Evolutionary conservation across 1,140 invertebrate genomes (phyloP).

Genomic region (Apis dorsata): DNA sequence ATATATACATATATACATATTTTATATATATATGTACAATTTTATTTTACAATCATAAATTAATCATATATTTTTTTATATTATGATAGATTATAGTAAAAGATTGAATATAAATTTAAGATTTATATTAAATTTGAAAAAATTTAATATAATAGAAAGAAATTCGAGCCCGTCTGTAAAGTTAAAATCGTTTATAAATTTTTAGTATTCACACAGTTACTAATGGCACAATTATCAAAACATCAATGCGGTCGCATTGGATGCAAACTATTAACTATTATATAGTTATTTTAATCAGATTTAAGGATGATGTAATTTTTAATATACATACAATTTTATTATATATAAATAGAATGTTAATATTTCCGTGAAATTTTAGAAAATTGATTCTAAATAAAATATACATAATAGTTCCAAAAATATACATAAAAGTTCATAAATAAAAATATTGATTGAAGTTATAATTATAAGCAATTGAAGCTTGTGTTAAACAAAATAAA

Average conservation of each 20-base stretch:
- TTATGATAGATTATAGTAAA: background rate
- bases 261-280: constrained; percentile 26
- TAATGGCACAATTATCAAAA: constrained; percentile 18
- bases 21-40: no score
- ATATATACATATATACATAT: no score
- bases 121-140: background rate
- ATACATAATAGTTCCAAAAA: background rate
- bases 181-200: constrained; percentile 10
- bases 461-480: no score
- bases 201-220: constrained; percentile 25
- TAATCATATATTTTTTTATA: no score
- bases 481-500: no score
- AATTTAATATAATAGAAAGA: background rate
- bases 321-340: background rate
- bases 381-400: no score
- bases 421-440: no score
- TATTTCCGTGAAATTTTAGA: background rate
- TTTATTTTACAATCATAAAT: no score
- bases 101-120: background rate
- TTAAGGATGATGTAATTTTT: background rate
- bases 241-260: constrained; percentile 40
- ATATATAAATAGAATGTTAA: background rate
- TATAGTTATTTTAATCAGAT: constrained; percentile 11
- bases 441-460: no score
- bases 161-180: constrained; percentile 25